Evolutionary conservation across 2,113 vertebrate species (phyloP), one percentile per base, ranked within the genome.

Genomic region (Pongo abelii): DNA sequence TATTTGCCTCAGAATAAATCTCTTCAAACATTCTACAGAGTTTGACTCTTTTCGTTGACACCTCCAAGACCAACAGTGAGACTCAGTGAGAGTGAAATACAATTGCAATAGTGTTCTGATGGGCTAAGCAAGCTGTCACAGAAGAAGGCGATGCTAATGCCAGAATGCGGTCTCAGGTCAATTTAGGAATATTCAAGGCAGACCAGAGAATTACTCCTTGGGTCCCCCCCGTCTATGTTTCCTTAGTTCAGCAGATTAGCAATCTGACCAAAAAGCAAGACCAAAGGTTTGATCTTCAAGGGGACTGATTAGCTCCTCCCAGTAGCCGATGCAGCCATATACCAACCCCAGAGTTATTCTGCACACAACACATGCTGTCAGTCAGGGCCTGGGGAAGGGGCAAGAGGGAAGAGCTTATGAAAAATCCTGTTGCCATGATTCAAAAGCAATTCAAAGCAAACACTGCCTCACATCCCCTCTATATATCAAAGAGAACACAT

Each of bases 121-220:
- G 75, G 35, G 17, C 27, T 32, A 13, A 35, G 13, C 2, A 75
- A 84, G 64, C 16, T 81, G 74, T 86, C 50, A 50, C 14, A n/a
- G 52, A 40, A 32, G 4, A 43, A 27, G n/a, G 18, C 18, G 27
- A 43, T 5, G 9, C 1, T 46, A 61, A 25, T 32, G 8, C 8
- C 8, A n/a, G 35, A 17, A 23, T n/a, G 48, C 27, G 67, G 38
- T 32, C 38, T 18, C 30, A 27, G 40, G 75, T 7, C 48, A 46
- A 16, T 0, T 7, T 10, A 50, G 38, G 46, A 57, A 17, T 1
- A 18, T 9, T 30, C 69, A 38, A 1, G 2, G 22, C 25, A 40
- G 38, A 5, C 16, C n/a, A 2, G 0, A 2, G 69, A 86, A 72
- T 59, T 38, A 81, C 0, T 57, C 8, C 25, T 61, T 50, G 43